Evolutionary conservation across 1,140 invertebrate species (phyloP).

Genomic region (Zaprionus vittiger): DNA sequence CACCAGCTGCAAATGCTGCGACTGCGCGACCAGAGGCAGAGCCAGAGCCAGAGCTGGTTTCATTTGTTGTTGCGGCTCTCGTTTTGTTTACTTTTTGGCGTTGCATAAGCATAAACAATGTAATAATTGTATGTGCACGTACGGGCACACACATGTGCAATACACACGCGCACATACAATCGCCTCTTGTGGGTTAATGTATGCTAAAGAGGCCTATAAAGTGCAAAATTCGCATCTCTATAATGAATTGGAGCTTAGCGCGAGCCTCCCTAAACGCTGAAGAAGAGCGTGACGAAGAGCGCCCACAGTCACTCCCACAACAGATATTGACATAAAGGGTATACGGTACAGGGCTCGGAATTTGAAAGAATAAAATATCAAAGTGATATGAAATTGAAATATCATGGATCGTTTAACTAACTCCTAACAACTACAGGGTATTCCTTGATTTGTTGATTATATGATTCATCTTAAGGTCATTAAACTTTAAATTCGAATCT

Average conservation of each 20-base stretch:
- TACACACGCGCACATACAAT: not conserved
- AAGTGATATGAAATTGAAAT: no score
- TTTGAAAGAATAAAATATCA: not conserved
- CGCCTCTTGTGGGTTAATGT: not conserved
- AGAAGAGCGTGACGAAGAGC: not conserved
- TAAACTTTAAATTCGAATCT: no score
- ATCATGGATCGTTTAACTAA: no score
- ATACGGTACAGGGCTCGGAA: not conserved
- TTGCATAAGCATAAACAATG: constrained; percentile 8
- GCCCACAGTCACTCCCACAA: not conserved
- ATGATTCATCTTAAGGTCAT: no score
- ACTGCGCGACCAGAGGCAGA: constrained; percentile 3
- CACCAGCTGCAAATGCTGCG: constrained; percentile 69
- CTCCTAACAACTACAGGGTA: no score
- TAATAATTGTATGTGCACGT: constrained; percentile 10
- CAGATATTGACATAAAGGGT: not conserved
- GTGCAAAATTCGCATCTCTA: not conserved
- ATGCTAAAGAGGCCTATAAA: constrained; percentile 4
- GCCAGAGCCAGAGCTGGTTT: constrained; percentile 21
- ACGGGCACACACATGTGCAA: not conserved
- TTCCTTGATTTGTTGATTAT: no score
- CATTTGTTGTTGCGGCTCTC: constrained; percentile 7
- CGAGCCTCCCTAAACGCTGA: not conserved
- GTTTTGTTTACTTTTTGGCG: constrained; percentile 16
- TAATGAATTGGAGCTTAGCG: not conserved